Conservation (phyloP, 2,113 vertebrate genomes). For the Atrichornis clamosus region DNA sequence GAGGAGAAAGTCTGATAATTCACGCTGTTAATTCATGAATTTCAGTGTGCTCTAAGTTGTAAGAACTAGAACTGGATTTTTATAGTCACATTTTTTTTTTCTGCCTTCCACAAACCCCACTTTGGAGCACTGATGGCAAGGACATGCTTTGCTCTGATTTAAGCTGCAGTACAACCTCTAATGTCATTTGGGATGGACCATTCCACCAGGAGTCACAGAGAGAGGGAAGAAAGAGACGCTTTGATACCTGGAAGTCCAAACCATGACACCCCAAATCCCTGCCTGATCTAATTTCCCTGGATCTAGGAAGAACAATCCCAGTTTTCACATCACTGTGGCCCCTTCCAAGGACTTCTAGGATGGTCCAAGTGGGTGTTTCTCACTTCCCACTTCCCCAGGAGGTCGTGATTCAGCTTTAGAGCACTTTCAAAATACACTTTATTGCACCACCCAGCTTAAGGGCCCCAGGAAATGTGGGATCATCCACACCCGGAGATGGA, state of each 20-base stretch:
- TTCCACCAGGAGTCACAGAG: background rate
- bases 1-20: background rate
- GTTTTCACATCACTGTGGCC: background rate
- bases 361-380: background rate
- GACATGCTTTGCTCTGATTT: background rate
- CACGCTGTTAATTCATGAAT: rapidly evolving
- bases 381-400: background rate
- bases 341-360: background rate
- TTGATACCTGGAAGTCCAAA: background rate
- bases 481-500: background rate
- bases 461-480: background rate
- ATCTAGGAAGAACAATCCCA: background rate
- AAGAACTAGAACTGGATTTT: background rate
- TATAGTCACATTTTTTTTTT: background rate
- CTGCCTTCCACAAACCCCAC: background rate
- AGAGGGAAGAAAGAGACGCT: background rate
- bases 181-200: background rate
- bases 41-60: rapidly evolving
- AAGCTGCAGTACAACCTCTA: background rate
- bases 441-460: background rate
- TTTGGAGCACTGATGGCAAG: background rate
- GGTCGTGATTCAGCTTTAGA: background rate
- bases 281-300: background rate
- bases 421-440: background rate
- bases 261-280: background rate